Base-by-base conservation (phyloP, 1,140 invertebrate species). In the Lasaia peninsularis region DNA sequence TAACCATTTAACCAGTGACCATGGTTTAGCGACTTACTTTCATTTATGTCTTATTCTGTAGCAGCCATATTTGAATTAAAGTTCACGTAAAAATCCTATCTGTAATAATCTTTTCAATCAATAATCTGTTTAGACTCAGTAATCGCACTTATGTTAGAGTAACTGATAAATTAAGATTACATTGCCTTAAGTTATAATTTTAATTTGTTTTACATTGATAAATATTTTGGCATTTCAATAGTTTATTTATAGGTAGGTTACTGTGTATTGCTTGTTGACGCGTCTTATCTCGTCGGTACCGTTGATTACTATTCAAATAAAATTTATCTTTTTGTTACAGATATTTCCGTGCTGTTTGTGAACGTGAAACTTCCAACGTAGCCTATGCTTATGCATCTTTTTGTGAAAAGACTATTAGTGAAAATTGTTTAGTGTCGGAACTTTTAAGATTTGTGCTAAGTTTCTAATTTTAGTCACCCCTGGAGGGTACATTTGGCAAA, bases 371-470 rank as follows among this genome's bases (percentile, higher is more conserved):
- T 85, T 85, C 64, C 75, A 67, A 75, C 78, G 64, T 85, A 84
- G 71, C 75, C n/a, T n/a, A n/a, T 28, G 24, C 24, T 61, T 86
- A 83, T 86, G 83, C 75, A 71, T 85, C 64, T 75, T 48, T 48
- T 48, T 24, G 44, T 20, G 72, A 86, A 84, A 85, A 86, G 83
- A 84, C 73, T 79, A 78, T 63, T 79, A 67, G 78, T 85, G 71
- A 86, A 86, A 86, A 79, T 85, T 85, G 68, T 86, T 85, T 88
- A 77, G 85, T 85, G 81, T 78, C 75, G 77, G 73, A 83, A 75
- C 81, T 76, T 58, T 73, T 78, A 77, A 81, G 67, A 80, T 67
- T 82, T 86, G 80, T 85, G 78, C 81, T 84, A 82, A 82, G 81
- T 80, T 86, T 88, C 76, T 86, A 83, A 86, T 82, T 84, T 84